A percentile compares a stretch with the other conserved stretches of the same genome.
Conservation (phyloP, 2,888 invertebrate species). For the Drosophila longiperda region DNA sequence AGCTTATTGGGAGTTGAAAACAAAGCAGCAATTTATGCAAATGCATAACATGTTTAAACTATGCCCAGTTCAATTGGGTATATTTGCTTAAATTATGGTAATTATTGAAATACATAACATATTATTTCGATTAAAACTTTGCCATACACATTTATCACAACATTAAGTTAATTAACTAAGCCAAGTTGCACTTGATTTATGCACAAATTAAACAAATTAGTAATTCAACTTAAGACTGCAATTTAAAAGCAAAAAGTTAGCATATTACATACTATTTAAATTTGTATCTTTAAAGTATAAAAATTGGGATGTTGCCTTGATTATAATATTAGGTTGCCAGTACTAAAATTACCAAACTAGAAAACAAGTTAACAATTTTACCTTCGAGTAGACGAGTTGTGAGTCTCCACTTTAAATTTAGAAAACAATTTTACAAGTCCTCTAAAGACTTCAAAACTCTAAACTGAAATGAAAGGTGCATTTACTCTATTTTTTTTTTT, state of each 20-base stretch:
- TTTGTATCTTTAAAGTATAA: background rate
- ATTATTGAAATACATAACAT: background rate
- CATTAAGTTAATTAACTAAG: background rate
- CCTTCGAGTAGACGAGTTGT: background rate
- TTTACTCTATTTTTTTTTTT: too few species aligned
- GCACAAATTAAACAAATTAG: background rate
- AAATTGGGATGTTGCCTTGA: background rate
- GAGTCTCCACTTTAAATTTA: background rate
- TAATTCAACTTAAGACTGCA: background rate
- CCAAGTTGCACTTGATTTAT: background rate
- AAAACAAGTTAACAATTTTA: background rate
- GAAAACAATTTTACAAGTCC: slow-evolving; percentile 1
- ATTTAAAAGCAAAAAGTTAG: background rate
- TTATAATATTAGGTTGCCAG: background rate
- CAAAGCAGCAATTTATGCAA: background rate
- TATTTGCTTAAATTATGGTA: background rate
- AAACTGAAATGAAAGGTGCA: background rate
- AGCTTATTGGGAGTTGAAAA: background rate
- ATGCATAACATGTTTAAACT: background rate
- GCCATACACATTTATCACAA: background rate
- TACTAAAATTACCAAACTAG: background rate
- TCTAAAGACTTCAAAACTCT: background rate
- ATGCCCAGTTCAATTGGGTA: background rate
- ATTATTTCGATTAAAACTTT: background rate
- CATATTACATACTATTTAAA: background rate